Evolutionary conservation across 1,140 invertebrate genomes (phyloP), one percentile per base, ranked within the genome.

Genomic region (Apocrypta bakeri): DNA sequence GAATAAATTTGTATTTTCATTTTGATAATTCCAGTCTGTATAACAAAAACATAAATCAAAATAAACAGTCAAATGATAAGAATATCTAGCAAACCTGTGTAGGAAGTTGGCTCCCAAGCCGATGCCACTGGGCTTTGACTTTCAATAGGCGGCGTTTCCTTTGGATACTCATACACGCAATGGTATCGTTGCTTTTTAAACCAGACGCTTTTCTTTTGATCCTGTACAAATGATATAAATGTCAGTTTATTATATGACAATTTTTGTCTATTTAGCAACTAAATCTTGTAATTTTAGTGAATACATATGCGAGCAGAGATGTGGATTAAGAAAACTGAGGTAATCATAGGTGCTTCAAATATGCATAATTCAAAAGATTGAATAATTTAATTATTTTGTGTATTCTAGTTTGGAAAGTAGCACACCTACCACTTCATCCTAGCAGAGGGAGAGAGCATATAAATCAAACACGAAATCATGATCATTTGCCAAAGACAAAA

Each of bases 151-250:
- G 88, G 82, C 12, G 91, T 92, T 90, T 96, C 96, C 85, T 95
- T 94, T 31, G 96, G 96, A 91, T 97, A 96, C 88, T 96, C 95
- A 88, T 96, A 97, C 61, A 96, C 95, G 87, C 95, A 96, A 88
- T 96, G 95, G 89, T 96, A 96, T 87, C 95, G 95, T 91, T 96
- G 95, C 84, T 95, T 95, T 88, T 97, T 96, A 92, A 96, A 97
- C 89, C 95, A 95, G 40, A 97, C 96, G 85, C 92, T 92, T 85
- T 94, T 94, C 87, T 94, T 94, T 83, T 91, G 89, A 86, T 92
- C 91, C 93, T 93, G 84, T 63, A 89, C 73, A 88, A 88, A 88
- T 48, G 24, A 24, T 37, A 29, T 42, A 9, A 12, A 25, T 66
- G 25, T 25, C 24, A 71, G 24, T 40, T n/a, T 11, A 73, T 33